A percentile compares a stretch with the other conserved stretches of the same genome.
phyloP scores from a whole-genome alignment of 2,888 invertebrate genomes.

The Adelphocoris suturalis region DNA sequence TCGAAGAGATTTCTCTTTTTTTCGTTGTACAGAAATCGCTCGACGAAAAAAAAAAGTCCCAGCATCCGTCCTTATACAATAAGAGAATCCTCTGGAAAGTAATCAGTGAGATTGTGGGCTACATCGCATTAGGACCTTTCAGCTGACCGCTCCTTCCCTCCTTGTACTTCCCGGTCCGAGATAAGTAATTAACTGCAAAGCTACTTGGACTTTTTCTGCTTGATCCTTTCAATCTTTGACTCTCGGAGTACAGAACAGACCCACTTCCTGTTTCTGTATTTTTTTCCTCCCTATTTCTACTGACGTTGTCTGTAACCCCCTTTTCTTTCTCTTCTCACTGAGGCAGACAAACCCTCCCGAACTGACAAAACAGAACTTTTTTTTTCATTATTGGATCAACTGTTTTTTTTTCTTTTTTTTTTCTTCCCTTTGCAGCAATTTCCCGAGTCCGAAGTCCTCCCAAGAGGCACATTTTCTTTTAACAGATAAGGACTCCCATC shows the following conservation, averaged over 20 bases:
- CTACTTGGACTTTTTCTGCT: constrained; percentile 39
- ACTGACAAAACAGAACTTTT: constrained; percentile 59
- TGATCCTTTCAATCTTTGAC: constrained; percentile 64
- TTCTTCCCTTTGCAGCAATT: constrained; percentile 9
- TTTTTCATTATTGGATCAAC: constrained; percentile 58
- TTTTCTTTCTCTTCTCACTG: background rate
- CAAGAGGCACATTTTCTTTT: constrained; percentile 62
- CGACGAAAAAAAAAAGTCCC: background rate
- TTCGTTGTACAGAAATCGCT: too few relatives aligned
- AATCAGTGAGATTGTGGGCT: constrained; percentile 67
- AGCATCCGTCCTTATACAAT: background rate
- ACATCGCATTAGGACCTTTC: constrained; percentile 63
- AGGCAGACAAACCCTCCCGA: background rate
- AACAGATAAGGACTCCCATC: constrained; percentile 54
- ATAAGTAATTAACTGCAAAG: constrained; percentile 66
- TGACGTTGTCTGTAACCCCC: constrained; percentile 18
- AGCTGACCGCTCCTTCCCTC: constrained; percentile 47
- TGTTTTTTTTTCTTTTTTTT: constrained; percentile 4
- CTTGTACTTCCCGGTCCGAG: background rate
- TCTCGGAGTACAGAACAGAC: background rate
- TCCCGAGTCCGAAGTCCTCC: constrained; percentile 40
- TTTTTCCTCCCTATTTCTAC: constrained; percentile 8
- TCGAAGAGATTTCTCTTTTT: too few relatives aligned
- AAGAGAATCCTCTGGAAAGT: constrained; percentile 27
- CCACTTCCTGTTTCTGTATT: constrained; percentile 33